These are phyloP conservation scores for Coluber constrictor DNA, from an alignment of 2,797 vertebrate species.

Conservation along the genomic window DNA sequence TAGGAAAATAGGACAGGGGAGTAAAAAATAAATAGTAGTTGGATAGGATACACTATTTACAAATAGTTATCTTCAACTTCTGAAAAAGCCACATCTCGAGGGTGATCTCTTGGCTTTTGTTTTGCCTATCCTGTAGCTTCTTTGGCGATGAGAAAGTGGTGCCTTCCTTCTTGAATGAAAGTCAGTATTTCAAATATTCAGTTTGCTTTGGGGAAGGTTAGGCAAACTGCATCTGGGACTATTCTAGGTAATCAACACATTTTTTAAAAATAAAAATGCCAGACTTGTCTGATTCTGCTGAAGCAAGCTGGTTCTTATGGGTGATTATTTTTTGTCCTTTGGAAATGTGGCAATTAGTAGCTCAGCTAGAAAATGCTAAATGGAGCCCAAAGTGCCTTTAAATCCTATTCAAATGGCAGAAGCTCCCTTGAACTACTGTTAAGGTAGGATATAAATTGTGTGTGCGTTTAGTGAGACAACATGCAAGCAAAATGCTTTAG, in stretches of 20 bases:
- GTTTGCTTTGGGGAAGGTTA: not conserved
- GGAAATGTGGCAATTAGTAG: not conserved
- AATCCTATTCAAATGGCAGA: not conserved
- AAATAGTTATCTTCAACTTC: not conserved
- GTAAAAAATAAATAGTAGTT: not conserved
- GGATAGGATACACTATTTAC: not conserved
- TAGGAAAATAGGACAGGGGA: not conserved
- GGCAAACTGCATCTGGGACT: not conserved
- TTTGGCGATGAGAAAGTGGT: not conserved
- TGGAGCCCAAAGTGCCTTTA: not conserved
- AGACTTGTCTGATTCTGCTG: not conserved
- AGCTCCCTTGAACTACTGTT: not conserved
- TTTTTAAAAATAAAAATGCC: not conserved
- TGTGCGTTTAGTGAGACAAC: not conserved
- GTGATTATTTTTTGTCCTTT: not conserved
- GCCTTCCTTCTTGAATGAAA: not conserved
- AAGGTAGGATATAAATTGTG: not conserved
- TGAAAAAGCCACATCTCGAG: not conserved
- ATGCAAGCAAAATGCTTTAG: not conserved
- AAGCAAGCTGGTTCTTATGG: not conserved
- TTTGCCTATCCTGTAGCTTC: accelerated
- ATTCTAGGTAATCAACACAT: not conserved
- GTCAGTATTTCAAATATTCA: not conserved
- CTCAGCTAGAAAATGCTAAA: not conserved
- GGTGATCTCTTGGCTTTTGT: not conserved